phyloP scores from a whole-genome alignment of 2,113 vertebrate genomes.

The Dipodomys stephensi region DNA sequence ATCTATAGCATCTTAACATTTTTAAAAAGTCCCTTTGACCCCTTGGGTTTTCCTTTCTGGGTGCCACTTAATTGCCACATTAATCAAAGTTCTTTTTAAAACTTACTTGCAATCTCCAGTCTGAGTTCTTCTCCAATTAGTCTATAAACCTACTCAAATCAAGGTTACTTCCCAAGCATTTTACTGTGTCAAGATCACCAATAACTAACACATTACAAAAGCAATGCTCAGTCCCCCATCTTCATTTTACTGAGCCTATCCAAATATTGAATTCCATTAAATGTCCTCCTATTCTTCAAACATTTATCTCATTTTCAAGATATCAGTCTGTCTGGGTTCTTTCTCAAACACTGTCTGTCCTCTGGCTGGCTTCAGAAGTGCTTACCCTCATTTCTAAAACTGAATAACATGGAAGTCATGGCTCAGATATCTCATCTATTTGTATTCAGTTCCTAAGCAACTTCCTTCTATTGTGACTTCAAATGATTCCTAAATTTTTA shows the following conservation, averaged over 20 bases:
- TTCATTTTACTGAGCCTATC: background rate
- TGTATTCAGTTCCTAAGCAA: background rate
- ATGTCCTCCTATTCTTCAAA: background rate
- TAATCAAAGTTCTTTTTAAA: background rate
- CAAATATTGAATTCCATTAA: background rate
- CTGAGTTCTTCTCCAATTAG: background rate
- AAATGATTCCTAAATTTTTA: background rate
- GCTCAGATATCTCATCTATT: background rate
- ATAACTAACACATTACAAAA: background rate
- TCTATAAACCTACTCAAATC: background rate
- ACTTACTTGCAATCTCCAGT: background rate
- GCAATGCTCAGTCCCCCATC: background rate
- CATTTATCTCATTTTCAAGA: background rate
- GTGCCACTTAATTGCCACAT: background rate
- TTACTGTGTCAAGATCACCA: background rate
- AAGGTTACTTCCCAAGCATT: background rate
- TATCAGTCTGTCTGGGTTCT: background rate
- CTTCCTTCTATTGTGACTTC: background rate
- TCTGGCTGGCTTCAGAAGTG: background rate
- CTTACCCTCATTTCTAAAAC: background rate
- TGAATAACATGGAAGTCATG: background rate
- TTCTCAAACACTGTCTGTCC: background rate
- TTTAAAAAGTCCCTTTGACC: background rate
- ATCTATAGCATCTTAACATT: background rate
- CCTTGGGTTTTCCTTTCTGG: background rate